Base-by-base conservation (phyloP, 2,113 vertebrate genomes). In the Promerops cafer region DNA sequence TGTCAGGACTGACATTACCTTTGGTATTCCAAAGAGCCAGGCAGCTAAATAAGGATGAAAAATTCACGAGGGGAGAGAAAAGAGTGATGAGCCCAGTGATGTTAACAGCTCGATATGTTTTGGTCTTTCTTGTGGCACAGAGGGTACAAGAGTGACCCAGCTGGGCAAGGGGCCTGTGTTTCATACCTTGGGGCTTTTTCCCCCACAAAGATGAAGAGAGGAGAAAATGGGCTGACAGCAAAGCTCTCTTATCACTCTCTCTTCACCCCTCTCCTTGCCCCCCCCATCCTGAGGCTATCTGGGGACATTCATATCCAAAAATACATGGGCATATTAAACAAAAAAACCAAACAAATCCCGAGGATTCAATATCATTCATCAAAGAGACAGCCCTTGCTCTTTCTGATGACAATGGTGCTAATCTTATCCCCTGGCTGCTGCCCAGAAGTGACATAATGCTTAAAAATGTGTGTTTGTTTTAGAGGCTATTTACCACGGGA, bases 351-450 rank as follows among this genome's bases (percentile, higher is more conserved):
- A 85, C 90, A 75, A 66, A 86, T 94, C 91, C 95, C 19, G 85
- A 90, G 83, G 70, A 94, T 95, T 81, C 83, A 57, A 47, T 90
- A 63, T 86, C 75, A 95, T 97, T 89, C 83, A 97, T 97, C 96
- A 95, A 89, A 96, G 94, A 97, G 96, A 97, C 95, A 96, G 61
- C 68, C 84, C 56, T 44, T 57, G 50, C 94, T 98, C 47, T 9
- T 93, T 93, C 93, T 81, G 92, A 83, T 96, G 96, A 97, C 96
- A 95, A 92, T 92, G 93, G 95, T 94, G 78, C 87, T 92, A 87
- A 89, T 97, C 84, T 96, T 96, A 97, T 95, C 87, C 89, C 71
- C 91, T 96, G 96, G 96, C 95, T 93, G 70, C 90, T 84, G 63
- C 87, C 95, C 96, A 94, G 89, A 83, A 80, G 61, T 94, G 90